A percentile compares a stretch with the other conserved stretches of the same genome.
phyloP scores from a whole-genome alignment of 1,140 invertebrate species.

The Zaprionus gabonicus region DNA sequence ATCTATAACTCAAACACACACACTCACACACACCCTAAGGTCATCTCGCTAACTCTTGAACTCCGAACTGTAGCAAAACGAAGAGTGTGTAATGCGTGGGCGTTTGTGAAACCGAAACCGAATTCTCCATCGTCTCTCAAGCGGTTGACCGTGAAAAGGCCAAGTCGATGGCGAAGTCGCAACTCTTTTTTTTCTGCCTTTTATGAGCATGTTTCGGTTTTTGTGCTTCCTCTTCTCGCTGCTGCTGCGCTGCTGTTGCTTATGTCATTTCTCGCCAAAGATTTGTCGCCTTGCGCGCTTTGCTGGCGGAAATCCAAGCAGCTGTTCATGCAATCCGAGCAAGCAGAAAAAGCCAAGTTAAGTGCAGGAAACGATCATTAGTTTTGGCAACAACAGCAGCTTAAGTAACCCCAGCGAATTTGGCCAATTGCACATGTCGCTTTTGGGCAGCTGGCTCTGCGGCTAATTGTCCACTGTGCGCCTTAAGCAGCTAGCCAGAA shows the following conservation, averaged over 20 bases:
- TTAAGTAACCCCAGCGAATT: conserved; percentile 9
- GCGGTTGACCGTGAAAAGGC: conserved; percentile 74
- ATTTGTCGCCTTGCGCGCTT: conserved; percentile 23
- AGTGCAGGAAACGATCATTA: conserved; percentile 55
- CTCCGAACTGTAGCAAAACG: conserved; percentile 41
- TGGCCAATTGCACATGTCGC: conserved; percentile 45
- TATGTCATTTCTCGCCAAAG: conserved; percentile 66
- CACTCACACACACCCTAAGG: conserved; percentile 13
- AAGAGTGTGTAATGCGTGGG: conserved; percentile 22
- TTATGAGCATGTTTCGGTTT: conserved; percentile 69
- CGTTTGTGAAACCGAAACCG: conserved; percentile 17
- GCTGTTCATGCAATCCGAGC: conserved; percentile 32
- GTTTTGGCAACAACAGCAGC: conserved; percentile 15
- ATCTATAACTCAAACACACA: background rate
- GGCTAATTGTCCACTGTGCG: conserved; percentile 26
- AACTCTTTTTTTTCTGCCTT: conserved; percentile 46
- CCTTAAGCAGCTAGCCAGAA: conserved; percentile 1
- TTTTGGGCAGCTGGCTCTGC: conserved; percentile 34
- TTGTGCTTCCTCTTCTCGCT: conserved; percentile 31
- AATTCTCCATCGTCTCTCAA: conserved; percentile 38
- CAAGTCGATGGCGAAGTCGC: conserved; percentile 35
- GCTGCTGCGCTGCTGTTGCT: conserved; percentile 28
- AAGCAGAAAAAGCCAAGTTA: conserved; percentile 18
- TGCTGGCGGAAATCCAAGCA: conserved; percentile 37
- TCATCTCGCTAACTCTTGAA: conserved; percentile 60